A percentile compares a stretch with the other conserved stretches of the same genome.
phyloP scores from a whole-genome alignment of 2,888 invertebrate species.

The Halictus ligatus region DNA sequence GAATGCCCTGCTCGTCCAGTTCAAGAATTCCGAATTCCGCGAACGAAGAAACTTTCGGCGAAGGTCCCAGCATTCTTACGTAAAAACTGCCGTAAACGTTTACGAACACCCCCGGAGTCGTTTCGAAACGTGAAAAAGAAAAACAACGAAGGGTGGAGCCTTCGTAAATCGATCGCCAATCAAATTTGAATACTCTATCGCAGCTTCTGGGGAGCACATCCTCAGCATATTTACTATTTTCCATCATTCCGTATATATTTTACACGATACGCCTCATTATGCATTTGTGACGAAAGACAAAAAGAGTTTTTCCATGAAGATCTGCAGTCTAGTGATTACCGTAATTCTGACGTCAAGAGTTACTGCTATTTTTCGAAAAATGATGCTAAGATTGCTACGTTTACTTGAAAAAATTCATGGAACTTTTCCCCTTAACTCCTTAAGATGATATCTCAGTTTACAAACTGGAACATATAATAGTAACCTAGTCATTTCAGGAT shows the following conservation, averaged over 20 bases:
- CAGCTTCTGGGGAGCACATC: not conserved
- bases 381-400: too few species aligned
- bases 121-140: not conserved
- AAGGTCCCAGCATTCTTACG: slow-evolving; percentile 6
- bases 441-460: too few species aligned
- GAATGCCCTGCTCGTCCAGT: slow-evolving; percentile 25
- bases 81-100: slow-evolving; percentile 27
- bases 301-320: too few species aligned
- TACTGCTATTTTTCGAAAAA: too few species aligned
- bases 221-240: not conserved
- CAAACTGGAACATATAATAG: too few species aligned
- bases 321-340: too few species aligned
- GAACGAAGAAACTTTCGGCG: slow-evolving; percentile 14
- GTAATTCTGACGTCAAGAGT: too few species aligned
- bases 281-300: too few species aligned
- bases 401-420: too few species aligned
- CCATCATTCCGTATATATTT: not conserved
- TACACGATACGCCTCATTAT: too few species aligned
- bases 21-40: slow-evolving; percentile 30
- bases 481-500: too few species aligned
- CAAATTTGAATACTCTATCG: not conserved
- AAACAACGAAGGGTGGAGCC: not conserved
- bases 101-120: slow-evolving; percentile 7
- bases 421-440: too few species aligned
- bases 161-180: not conserved